Evolutionary conservation across 1,140 invertebrate genomes (phyloP), one percentile per base, ranked within the genome.

Genomic region (Helicoverpa armigera): DNA sequence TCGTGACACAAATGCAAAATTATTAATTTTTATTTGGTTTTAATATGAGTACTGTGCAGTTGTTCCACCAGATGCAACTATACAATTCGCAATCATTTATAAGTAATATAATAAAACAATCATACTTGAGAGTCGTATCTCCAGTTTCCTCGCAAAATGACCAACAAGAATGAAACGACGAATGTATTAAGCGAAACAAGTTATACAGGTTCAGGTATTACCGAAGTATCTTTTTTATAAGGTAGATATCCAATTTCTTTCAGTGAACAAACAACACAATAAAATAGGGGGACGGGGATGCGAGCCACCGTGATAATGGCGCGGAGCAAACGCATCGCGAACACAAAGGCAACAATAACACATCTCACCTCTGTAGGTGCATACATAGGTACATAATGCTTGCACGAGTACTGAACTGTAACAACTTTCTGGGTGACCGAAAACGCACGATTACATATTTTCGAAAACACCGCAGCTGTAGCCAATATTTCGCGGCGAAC

Each of bases 161-260:
- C 76, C 79, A 79, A 85, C 76, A 81, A 81, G 61, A 85, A 74
- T 61, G 60, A 77, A 13, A 85, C 67, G 65, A 69, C 43, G 58
- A 61, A 63, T 79, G 63, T 75, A 82, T 81, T 70, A 84, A 81
- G 86, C 58, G 53, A 84, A 94, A 94, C 92, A 70, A 89, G 91
- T 92, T 87, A 82, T 85, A 89, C 92, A 81, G 87, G 91, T 92
- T 84, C 80, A 82, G 80, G 86, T 88, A 85, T 86, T 87, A 87
- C 85, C 82, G 85, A 90, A 88, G 88, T 87, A 85, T 88, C 84
- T 87, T 91, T 87, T 80, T 91, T 90, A 89, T 89, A 89, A 84
- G 85, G 89, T 89, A 88, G 85, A 88, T 90, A 89, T 91, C 88
- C 87, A 91, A 92, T 92, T 94, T 92, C 87, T 91, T 88, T 91